Percentiles rank a stretch among this genome's conserved stretches.
phyloP scores from a whole-genome alignment of 2,113 vertebrate genomes.

The Cyanoderma ruficeps region DNA sequence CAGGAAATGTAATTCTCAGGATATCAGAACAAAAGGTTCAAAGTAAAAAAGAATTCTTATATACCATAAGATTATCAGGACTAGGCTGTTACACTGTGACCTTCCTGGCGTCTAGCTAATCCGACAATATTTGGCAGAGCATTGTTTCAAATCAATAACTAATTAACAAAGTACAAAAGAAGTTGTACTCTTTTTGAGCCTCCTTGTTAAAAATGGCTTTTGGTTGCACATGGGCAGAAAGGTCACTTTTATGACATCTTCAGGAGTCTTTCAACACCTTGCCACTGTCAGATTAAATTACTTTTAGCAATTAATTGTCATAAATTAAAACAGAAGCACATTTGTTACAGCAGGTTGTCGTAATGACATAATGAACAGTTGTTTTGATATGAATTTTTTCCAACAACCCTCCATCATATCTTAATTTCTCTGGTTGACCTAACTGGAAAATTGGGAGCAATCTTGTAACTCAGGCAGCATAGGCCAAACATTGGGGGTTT shows the following conservation, averaged over 20 bases:
- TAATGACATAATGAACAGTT: constrained; percentile 81
- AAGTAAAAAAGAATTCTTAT: constrained; percentile 56
- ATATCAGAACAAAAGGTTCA: constrained; percentile 67
- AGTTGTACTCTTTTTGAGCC: constrained; percentile 88
- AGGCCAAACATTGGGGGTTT: constrained; percentile 67
- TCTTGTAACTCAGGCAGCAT: constrained; percentile 75
- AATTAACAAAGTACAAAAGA: constrained; percentile 99
- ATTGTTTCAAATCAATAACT: constrained; percentile 99
- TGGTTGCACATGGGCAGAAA: constrained; percentile 87
- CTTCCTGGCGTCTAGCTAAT: constrained; percentile 84
- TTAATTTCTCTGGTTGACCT: constrained; percentile 98
- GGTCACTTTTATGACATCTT: constrained; percentile 96
- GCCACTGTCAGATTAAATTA: constrained; percentile 98
- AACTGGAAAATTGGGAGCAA: constrained; percentile 96
- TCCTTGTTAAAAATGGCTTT: constrained; percentile 90
- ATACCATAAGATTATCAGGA: constrained; percentile 68
- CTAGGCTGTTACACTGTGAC: constrained; percentile 79
- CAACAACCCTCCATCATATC: constrained; percentile 75
- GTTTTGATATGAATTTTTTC: constrained; percentile 83
- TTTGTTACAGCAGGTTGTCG: constrained; percentile 79
- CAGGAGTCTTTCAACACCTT: constrained; percentile 83
- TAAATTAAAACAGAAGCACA: constrained; percentile 85
- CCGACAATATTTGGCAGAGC: constrained; percentile 92
- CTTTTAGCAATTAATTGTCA: constrained; percentile 96
- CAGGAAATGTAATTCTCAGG: constrained; percentile 60